A percentile compares a stretch with the other conserved stretches of the same genome.
These are phyloP conservation scores for Pavo muticus DNA, from an alignment of 2,113 vertebrate genomes.

Conservation along the genomic window DNA sequence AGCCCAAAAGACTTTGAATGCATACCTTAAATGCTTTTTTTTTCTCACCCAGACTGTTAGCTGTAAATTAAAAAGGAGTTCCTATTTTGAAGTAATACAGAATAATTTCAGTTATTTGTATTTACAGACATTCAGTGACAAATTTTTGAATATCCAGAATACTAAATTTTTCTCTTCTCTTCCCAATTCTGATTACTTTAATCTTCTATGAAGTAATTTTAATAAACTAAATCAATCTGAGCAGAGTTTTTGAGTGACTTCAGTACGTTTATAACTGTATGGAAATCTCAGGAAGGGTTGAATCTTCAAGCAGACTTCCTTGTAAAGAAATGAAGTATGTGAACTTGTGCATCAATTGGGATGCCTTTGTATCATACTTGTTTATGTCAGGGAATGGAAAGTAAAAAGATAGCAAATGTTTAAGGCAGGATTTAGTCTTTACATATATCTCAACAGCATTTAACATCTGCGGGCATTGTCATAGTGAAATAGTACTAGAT, in stretches of 20 bases:
- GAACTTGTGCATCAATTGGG: conserved; percentile 2
- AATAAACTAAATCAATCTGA: background rate
- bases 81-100: background rate
- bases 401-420: conserved; percentile 13
- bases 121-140: background rate
- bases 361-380: background rate
- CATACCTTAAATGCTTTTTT: background rate
- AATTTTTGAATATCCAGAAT: background rate
- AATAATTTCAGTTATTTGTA: background rate
- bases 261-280: background rate
- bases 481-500: background rate
- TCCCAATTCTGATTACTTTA: background rate
- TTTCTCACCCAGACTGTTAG: background rate
- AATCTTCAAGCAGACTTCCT: background rate
- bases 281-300: background rate
- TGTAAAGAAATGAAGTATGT: conserved; percentile 1
- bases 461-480: background rate
- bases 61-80: too few relatives aligned
- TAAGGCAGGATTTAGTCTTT: background rate
- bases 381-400: background rate
- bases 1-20: background rate
- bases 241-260: background rate
- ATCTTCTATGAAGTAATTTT: background rate
- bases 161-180: background rate
- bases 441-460: background rate